phyloP scores from a whole-genome alignment of 2,113 vertebrate genomes.

The Furnarius figulus region DNA sequence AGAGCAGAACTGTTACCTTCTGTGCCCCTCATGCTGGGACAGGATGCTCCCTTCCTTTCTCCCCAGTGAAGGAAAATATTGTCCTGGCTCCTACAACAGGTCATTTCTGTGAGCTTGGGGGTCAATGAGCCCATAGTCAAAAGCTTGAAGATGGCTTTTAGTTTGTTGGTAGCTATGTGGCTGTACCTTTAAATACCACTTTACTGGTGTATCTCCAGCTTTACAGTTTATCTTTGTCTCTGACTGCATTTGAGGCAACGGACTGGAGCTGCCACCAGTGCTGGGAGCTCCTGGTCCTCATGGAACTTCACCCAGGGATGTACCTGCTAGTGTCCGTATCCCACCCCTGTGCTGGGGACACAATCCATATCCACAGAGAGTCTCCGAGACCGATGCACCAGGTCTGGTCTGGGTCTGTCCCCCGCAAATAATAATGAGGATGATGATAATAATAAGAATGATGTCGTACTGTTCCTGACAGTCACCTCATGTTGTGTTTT shows the following conservation, averaged over 20 bases:
- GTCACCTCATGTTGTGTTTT: not conserved
- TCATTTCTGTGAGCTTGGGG: not conserved
- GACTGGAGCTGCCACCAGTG: not conserved
- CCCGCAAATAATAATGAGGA: not conserved
- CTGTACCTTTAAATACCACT: not conserved
- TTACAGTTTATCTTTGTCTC: not conserved
- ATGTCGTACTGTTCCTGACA: not conserved
- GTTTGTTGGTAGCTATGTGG: not conserved
- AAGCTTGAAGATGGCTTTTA: not conserved
- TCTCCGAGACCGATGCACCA: not conserved
- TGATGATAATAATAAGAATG: not conserved
- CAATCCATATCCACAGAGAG: not conserved
- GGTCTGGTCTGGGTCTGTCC: not conserved
- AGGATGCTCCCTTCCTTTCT: not conserved
- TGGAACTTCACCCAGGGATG: not conserved
- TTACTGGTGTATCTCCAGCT: not conserved
- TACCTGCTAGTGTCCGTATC: not conserved
- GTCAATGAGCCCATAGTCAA: not conserved
- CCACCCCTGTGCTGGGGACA: not conserved
- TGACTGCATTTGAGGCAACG: not conserved
- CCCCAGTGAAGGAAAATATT: not conserved
- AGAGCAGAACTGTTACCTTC: not conserved
- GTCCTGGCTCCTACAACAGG: not conserved
- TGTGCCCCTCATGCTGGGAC: rapidly evolving
- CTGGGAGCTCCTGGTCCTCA: not conserved